Evolutionary conservation across 2,888 invertebrate species (phyloP), one percentile per base, ranked within the genome.

Genomic region (Caenorhabditis zanzibari): DNA sequence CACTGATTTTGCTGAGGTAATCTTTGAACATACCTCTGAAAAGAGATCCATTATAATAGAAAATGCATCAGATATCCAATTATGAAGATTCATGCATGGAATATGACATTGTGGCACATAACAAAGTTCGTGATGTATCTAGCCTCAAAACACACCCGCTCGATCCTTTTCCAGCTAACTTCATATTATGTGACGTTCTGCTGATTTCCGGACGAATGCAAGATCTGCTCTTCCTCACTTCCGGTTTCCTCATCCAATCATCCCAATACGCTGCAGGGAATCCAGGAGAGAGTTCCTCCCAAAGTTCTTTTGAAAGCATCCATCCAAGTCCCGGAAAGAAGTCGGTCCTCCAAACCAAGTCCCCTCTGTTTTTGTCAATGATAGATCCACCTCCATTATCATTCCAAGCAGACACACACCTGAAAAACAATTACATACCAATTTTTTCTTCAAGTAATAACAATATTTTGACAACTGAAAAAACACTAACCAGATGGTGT

Each of bases 381-480:
- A 85, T 26, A 5, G 44, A 41, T 0, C 79, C 68, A 4, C 81
- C 77, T 16, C 99, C 99, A 93, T 99, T 99, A 93, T 99, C 99
- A 93, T 99, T 99, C 98, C 98, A 99, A 0, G 99, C 99, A 9
- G 98, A 98, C 85, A 98, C 95, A 92, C 99, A 99, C 85, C 88
- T 88, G 52, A 41, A 66, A 38, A 76, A 68, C n/a, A 47, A 38
- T 12, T n/a, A n/a, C 12, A 38, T 38, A 38, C 38, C 9, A 38
- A 2, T 38, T 38, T 12, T 12, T 12, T 6, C n/a, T 41, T 44
- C 41, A n/a, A 7, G 19, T 22, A 26, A 22, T 58, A 19, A 68
- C 28, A 35, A 28, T 28, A 16, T 19, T n/a, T n/a, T 0, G 16
- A 32, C 68, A 58, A n/a, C 14, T 41, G 14, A 63, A 26, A 24